These are phyloP conservation scores for Oscheius sp. DNA, from an alignment of 2,888 invertebrate genomes.

Conservation along the genomic window DNA sequence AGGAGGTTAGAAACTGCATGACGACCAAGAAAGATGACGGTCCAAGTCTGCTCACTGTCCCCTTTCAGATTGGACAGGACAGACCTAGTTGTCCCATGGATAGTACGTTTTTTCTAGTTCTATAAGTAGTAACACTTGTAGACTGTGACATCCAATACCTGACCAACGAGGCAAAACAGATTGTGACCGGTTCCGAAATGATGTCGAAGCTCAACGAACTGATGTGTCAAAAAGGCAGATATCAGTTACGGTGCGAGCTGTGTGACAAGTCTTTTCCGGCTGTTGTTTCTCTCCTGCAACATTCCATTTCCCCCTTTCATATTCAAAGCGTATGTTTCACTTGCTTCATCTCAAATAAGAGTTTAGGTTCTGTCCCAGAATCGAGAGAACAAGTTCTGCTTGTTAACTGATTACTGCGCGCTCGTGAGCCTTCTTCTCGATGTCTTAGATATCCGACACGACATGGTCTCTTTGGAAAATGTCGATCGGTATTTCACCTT, in stretches of 20 bases:
- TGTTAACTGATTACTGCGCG: neutral
- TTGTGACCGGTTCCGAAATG: neutral
- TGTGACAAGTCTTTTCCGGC: conserved; percentile 9
- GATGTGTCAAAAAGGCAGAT: neutral
- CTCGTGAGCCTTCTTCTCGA: conserved; percentile 9
- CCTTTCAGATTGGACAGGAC: conserved; percentile 22
- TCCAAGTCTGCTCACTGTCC: neutral
- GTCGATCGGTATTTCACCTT: conserved; percentile 7
- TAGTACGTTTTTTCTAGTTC: neutral
- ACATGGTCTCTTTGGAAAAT: neutral
- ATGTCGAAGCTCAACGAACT: neutral
- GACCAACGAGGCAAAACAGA: neutral
- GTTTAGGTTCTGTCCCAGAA: neutral
- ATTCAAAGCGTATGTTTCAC: neutral
- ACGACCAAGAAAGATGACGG: neutral
- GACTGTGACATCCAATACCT: neutral
- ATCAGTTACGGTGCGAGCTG: neutral
- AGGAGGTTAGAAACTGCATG: neutral
- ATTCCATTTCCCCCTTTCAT: neutral
- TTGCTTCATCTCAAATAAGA: neutral
- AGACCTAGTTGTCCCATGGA: neutral
- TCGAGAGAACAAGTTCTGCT: neutral
- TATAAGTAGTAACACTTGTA: neutral
- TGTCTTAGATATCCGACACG: neutral
- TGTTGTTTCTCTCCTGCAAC: conserved; percentile 9